These are phyloP conservation scores for Melanotaenia pygmaea DNA, from an alignment of 2,797 vertebrate genomes.

Conservation along the genomic window DNA sequence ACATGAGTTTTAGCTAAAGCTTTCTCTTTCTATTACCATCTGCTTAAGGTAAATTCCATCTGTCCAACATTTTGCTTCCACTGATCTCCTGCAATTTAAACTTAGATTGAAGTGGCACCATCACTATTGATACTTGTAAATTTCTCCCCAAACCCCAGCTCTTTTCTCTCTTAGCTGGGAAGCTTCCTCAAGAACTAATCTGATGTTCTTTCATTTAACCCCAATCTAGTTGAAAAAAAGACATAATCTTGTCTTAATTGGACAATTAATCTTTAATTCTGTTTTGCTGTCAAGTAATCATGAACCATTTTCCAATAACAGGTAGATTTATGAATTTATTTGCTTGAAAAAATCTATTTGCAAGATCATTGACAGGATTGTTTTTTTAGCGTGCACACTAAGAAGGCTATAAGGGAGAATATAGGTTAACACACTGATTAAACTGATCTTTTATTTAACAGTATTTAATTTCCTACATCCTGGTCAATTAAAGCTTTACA, in stretches of 20 bases:
- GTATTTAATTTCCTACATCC: not conserved
- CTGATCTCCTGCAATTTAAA: constrained; percentile 29
- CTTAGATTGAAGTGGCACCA: constrained; percentile 7
- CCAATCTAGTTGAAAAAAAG: constrained; percentile 28
- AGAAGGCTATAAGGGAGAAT: too few relatives aligned
- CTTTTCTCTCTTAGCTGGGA: constrained; percentile 46
- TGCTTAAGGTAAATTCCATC: not conserved
- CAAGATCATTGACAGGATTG: not conserved
- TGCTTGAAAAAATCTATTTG: not conserved
- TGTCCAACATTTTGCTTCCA: constrained; percentile 3
- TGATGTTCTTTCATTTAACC: constrained; percentile 69
- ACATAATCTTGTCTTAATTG: constrained; percentile 47
- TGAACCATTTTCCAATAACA: constrained; percentile 41
- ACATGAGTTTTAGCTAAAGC: not conserved
- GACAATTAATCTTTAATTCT: constrained; percentile 64
- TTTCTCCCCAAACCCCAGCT: constrained; percentile 36
- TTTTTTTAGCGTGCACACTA: too few relatives aligned
- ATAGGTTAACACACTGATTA: not conserved
- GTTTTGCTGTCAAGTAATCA: constrained; percentile 62
- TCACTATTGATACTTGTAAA: constrained; percentile 41
- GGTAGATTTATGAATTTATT: constrained; percentile 34
- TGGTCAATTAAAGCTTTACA: not conserved
- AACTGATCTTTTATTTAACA: not conserved
- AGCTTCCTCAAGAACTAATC: constrained; percentile 43
- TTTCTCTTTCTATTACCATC: not conserved